phyloP scores from a whole-genome alignment of 1,140 invertebrate genomes.

The Saccostrea echinata region DNA sequence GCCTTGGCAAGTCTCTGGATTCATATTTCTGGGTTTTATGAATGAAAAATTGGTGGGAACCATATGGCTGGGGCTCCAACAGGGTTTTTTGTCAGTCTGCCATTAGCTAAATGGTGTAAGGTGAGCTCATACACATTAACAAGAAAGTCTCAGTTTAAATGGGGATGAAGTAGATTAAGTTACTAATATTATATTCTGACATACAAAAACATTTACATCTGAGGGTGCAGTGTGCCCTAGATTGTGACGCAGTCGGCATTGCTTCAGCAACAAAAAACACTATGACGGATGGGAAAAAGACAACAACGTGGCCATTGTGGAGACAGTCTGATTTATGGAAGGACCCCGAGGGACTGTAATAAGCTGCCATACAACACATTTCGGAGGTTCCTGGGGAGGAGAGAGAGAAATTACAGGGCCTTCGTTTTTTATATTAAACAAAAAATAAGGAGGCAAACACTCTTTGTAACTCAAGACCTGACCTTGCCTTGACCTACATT shows the following conservation, averaged over 20 bases:
- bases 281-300: not conserved
- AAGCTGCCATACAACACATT: constrained; percentile 24
- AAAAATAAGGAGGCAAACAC: constrained; percentile 17
- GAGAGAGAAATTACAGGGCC: constrained; percentile 8
- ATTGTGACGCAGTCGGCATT: not conserved
- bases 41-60: constrained; percentile 38
- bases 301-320: not conserved
- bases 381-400: not conserved
- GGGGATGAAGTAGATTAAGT: constrained; percentile 9
- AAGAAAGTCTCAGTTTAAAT: constrained; percentile 26
- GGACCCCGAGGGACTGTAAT: constrained; percentile 12
- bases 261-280: constrained; percentile 2
- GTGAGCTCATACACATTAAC: constrained; percentile 18
- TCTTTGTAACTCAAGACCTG: not conserved
- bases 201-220: constrained; percentile 15
- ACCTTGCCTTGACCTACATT: constrained; percentile 31
- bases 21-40: constrained; percentile 29
- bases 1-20: constrained; percentile 26
- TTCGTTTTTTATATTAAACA: constrained; percentile 24
- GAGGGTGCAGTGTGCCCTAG: not conserved
- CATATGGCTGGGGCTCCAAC: constrained; percentile 23
- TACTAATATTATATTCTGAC: constrained; percentile 20
- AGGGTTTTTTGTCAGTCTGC: not conserved
- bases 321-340: constrained; percentile 27
- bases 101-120: constrained; percentile 16